Conservation (phyloP, 2,113 vertebrate species). For the Dipodomys spectabilis region DNA sequence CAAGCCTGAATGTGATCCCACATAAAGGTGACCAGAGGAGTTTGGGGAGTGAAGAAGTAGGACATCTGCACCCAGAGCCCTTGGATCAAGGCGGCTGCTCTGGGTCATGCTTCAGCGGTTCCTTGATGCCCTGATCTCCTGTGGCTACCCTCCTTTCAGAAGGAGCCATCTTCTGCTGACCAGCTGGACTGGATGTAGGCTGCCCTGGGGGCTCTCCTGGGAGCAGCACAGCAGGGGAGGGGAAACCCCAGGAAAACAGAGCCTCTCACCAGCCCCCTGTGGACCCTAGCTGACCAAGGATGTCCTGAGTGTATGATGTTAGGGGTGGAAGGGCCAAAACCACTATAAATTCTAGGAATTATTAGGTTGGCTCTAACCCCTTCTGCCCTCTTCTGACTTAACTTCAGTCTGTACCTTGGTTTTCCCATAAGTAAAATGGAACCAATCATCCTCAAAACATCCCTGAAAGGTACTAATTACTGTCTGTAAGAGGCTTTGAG, state of each 20-base stretch:
- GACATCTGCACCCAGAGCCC: neutral
- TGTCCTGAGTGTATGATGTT: neutral
- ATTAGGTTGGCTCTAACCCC: neutral
- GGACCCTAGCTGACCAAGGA: neutral
- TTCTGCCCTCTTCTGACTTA: constrained; percentile 55
- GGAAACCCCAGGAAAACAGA: neutral
- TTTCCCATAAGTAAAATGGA: constrained; percentile 79
- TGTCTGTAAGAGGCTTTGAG: constrained; percentile 74
- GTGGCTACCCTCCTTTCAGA: neutral
- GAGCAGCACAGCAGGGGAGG: accelerated
- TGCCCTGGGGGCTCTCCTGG: neutral
- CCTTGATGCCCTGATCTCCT: neutral
- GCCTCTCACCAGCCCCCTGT: neutral
- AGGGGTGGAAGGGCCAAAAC: accelerated
- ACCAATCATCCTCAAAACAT: constrained; percentile 73
- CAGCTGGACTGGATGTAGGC: neutral
- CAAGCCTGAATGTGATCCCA: neutral
- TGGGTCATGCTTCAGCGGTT: neutral
- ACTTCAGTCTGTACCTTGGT: constrained; percentile 33
- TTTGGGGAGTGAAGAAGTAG: neutral
- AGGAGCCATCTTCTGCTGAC: neutral
- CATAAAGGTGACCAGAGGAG: neutral
- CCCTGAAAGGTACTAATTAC: constrained; percentile 81
- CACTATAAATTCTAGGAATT: neutral
- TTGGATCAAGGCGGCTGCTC: no score